Conservation (phyloP, 2,888 invertebrate genomes). For the Hetaerina titia region DNA sequence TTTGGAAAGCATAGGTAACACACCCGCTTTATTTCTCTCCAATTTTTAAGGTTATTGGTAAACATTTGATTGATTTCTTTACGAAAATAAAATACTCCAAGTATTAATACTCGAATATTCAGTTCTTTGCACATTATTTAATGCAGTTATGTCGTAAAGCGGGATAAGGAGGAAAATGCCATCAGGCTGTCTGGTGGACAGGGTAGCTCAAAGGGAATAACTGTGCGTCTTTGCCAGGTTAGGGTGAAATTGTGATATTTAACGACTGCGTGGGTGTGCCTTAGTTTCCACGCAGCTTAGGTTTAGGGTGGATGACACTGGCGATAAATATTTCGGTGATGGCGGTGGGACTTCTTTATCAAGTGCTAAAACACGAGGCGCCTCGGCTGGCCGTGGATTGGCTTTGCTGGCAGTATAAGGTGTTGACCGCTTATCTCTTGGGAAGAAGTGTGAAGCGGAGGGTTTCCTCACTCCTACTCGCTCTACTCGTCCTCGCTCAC, state of each 20-base stretch:
- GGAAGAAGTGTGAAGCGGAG: slow-evolving; percentile 35
- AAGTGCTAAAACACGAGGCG: slow-evolving; percentile 63
- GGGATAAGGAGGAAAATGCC: neutral
- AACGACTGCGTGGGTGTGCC: neutral
- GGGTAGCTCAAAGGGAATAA: neutral
- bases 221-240: neutral
- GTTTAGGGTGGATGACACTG: neutral
- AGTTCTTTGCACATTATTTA: no score
- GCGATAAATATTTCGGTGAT: neutral
- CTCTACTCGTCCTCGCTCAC: neutral
- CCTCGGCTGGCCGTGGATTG: slow-evolving; percentile 4
- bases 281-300: neutral
- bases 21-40: no score
- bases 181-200: neutral
- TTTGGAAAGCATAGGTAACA: no score
- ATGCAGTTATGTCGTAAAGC: neutral
- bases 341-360: slow-evolving; percentile 40
- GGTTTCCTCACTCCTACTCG: neutral
- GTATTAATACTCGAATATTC: no score
- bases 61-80: no score
- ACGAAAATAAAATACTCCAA: no score
- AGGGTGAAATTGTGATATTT: neutral
- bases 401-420: neutral
- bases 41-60: no score
- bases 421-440: slow-evolving; percentile 49